Evolutionary conservation across 1,140 invertebrate species (phyloP).

Genomic region (Eciton burchellii): DNA sequence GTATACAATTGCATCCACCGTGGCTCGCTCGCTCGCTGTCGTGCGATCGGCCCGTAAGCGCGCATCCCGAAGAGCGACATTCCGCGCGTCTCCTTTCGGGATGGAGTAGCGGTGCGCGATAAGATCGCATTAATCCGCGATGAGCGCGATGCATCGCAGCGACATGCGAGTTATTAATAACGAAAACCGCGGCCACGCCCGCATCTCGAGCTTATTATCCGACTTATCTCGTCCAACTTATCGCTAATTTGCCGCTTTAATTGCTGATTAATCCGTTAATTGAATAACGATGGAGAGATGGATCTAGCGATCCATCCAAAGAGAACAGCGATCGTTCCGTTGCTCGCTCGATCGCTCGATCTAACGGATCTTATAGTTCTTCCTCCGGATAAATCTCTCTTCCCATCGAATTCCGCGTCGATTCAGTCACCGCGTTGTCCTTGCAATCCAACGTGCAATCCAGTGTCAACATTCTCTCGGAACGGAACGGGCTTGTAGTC

Average conservation of each 20-base stretch:
- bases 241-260: neutral
- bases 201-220: neutral
- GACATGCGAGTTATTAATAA: constrained; percentile 35
- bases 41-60: neutral
- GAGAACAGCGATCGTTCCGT: too few relatives aligned
- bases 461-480: neutral
- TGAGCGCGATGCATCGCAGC: constrained; percentile 7
- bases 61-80: constrained; percentile 47
- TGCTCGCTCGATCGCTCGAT: neutral
- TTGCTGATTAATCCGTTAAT: neutral
- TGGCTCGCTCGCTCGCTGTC: constrained; percentile 3
- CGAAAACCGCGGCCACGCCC: neutral
- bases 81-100: constrained; percentile 30
- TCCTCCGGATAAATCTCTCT: neutral
- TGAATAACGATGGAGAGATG: neutral
- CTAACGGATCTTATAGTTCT: neutral
- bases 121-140: constrained; percentile 31
- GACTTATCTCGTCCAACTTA: neutral
- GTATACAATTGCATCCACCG: neutral
- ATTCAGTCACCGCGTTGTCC: too few relatives aligned
- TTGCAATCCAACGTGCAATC: neutral
- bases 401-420: too few relatives aligned
- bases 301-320: too few relatives aligned
- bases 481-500: constrained; percentile 4
- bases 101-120: constrained; percentile 2